Evolutionary conservation across 2,113 vertebrate species (phyloP), one percentile per base, ranked within the genome.

Genomic region (Urocynchramus pylzowi): DNA sequence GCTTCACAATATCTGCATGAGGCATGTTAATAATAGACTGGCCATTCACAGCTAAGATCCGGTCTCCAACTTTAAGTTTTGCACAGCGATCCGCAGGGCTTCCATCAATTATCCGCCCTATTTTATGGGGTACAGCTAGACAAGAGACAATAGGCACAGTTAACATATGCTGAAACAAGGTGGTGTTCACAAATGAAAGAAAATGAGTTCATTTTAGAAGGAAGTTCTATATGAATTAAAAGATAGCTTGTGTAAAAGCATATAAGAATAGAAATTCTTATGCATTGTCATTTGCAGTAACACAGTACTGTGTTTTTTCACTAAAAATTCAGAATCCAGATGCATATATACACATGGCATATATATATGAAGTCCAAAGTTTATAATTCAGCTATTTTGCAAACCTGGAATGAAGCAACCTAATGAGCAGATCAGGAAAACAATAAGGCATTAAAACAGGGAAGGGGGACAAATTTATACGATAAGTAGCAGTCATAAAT

Each of bases 21-120:
- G 99, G 99, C 99, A 99, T 99, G 98, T 98, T 99, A 96, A 99
- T 98, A 96, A 99, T 99, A 93, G 99, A 99, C 98, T 99, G 99
- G 93, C 98, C 97, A 90, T 99, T 99, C 97, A 99, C 99, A 10
- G 99, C 99, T 98, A 99, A 98, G 93, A 99, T 99, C 96, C 99
- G 97, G 98, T 99, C 99, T 87, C 99, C 99, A 60, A 99, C 99
- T 98, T 99, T 99, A 81, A 99, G 98, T 97, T 99, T 99, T 82
- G 98, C 98, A 91, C 99, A 99, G 98, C 99, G 99, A 98, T 99
- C 99, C 1, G 99, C 99, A 67, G 99, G 99, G 90, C 99, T 99
- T 93, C 99, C 99, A 95, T 99, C 99, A 97, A 99, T 99, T 98
- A 99, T 99, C 91, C 99, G 98, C 47, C 99, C 99, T 33, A 99